These are phyloP conservation scores for Apodemus agrarius DNA, from an alignment of 2,797 vertebrate genomes.

Conservation along the genomic window DNA sequence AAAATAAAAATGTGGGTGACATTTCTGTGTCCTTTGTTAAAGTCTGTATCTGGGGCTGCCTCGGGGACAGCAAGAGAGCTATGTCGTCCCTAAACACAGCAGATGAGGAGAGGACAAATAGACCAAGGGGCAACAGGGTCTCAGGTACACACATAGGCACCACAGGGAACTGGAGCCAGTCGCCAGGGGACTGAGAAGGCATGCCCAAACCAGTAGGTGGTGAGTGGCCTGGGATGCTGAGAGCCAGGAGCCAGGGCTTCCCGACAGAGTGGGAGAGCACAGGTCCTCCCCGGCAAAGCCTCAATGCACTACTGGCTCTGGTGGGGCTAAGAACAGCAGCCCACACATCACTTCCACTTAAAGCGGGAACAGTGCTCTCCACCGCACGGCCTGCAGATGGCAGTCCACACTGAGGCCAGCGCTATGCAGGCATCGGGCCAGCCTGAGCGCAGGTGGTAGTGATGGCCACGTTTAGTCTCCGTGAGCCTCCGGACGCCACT, in stretches of 20 bases:
- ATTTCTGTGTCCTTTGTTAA: constrained; percentile 1
- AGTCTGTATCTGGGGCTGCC: not conserved
- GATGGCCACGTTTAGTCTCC: not conserved
- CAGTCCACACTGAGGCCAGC: not conserved
- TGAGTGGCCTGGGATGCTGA: not conserved
- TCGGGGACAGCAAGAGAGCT: not conserved
- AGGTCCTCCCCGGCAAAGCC: not conserved
- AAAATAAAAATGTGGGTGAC: not conserved
- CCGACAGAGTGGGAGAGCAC: not conserved
- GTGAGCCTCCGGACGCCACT: not conserved
- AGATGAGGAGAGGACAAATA: not conserved
- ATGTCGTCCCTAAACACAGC: not conserved
- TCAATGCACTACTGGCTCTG: not conserved
- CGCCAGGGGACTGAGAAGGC: not conserved
- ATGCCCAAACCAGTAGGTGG: not conserved
- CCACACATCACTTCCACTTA: not conserved
- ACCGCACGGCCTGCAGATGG: not conserved
- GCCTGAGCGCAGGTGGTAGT: not conserved
- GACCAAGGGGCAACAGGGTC: not conserved
- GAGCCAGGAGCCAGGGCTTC: no score
- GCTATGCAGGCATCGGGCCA: not conserved
- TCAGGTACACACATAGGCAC: not conserved
- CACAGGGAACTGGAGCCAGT: not conserved
- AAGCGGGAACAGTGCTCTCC: not conserved
- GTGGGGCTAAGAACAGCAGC: not conserved